These are phyloP conservation scores for Uromys caudimaculatus DNA, from an alignment of 2,797 vertebrate species.

Conservation along the genomic window DNA sequence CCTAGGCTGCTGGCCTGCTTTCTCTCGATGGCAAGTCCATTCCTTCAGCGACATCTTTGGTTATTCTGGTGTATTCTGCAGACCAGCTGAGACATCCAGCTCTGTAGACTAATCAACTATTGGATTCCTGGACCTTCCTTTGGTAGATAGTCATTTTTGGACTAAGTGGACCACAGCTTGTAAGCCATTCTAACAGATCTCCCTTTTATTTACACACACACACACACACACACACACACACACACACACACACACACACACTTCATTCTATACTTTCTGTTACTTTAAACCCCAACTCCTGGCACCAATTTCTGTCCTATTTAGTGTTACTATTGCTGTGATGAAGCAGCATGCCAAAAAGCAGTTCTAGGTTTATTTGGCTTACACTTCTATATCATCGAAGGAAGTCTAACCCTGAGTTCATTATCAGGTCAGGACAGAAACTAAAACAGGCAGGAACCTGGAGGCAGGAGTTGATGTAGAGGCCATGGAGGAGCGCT, in stretches of 20 bases:
- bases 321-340: not conserved
- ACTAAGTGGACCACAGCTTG: not conserved
- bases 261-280: no score
- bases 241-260: no score
- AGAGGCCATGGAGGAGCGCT: no score
- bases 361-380: not conserved
- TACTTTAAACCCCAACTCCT: not conserved
- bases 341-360: not conserved
- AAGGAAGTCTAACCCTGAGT: not conserved
- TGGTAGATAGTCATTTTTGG: not conserved
- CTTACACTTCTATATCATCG: not conserved
- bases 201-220: no score
- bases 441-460: not conserved
- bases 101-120: not conserved
- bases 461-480: not conserved
- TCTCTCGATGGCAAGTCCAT: not conserved
- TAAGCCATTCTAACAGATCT: not conserved
- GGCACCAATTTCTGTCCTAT: not conserved
- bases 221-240: no score
- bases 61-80: not conserved
- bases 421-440: not conserved
- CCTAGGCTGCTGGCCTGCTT: not conserved
- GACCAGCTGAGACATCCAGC: not conserved
- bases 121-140: not conserved
- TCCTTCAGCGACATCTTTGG: not conserved